phyloP scores from a whole-genome alignment of 2,113 vertebrate genomes.

The Hassar affinis region DNA sequence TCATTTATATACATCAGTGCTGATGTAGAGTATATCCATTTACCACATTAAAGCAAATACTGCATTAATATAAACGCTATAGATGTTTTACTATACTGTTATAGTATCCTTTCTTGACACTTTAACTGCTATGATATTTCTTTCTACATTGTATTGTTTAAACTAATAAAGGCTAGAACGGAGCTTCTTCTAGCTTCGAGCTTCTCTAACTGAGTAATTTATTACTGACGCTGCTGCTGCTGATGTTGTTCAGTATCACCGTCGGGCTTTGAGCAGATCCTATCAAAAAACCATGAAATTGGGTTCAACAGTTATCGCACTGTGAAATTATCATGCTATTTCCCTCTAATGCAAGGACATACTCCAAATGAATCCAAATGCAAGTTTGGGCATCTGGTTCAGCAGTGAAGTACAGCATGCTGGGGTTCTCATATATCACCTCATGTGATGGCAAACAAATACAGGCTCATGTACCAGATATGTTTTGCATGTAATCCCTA shows the following conservation, averaged over 20 bases:
- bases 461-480: background rate
- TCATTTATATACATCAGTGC: background rate
- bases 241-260: background rate
- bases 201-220: background rate
- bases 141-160: background rate
- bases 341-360: background rate
- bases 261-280: background rate
- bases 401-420: background rate
- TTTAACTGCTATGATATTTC: background rate
- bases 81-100: background rate
- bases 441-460: background rate
- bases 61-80: background rate
- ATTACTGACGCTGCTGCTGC: background rate
- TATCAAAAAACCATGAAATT: conserved; percentile 20
- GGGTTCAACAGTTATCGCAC: background rate
- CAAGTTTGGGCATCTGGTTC: background rate
- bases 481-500: background rate
- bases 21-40: background rate
- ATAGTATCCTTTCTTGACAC: background rate
- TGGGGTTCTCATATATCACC: background rate
- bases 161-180: background rate
- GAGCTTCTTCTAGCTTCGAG: background rate
- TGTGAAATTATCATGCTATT: conserved; percentile 7
- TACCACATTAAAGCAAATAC: background rate
- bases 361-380: conserved; percentile 3